Conservation (phyloP, 2,888 invertebrate species). For the Merodon equestris region DNA sequence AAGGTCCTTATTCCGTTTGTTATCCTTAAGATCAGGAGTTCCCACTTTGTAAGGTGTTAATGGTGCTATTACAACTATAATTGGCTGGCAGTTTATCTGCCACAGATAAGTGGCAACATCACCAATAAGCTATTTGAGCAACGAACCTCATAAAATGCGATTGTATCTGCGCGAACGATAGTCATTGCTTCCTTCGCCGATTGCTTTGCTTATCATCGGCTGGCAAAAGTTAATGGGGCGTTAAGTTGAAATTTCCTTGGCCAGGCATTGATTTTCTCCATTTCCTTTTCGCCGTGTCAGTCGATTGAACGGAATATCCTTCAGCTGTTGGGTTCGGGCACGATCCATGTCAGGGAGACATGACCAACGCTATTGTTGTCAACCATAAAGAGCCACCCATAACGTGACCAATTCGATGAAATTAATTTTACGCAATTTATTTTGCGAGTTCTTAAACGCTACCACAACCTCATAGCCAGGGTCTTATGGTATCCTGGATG, state of each 20-base stretch:
- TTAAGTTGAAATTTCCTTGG: slow-evolving; percentile 53
- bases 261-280: slow-evolving; percentile 36
- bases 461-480: not conserved
- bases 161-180: slow-evolving; percentile 15
- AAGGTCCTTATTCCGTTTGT: not conserved
- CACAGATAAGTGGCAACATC: slow-evolving; percentile 9
- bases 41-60: slow-evolving; percentile 24
- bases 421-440: slow-evolving; percentile 66
- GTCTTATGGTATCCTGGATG: too few relatives aligned
- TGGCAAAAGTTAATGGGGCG: slow-evolving; percentile 55
- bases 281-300: not conserved
- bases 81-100: slow-evolving; percentile 32
- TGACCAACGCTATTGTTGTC: slow-evolving; percentile 60
- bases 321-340: not conserved
- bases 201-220: slow-evolving; percentile 47
- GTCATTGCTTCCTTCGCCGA: not conserved
- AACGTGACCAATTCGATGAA: slow-evolving; percentile 58
- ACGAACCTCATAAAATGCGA: slow-evolving; percentile 17
- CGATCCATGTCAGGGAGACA: not conserved
- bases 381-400: slow-evolving; percentile 50
- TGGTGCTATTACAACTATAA: slow-evolving; percentile 25
- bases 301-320: not conserved
- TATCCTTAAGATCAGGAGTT: slow-evolving; percentile 6
- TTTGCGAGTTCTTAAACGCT: slow-evolving; percentile 35
- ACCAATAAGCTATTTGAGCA: slow-evolving; percentile 38